Base-by-base conservation (phyloP, 2,797 vertebrate genomes). In the Chaenodraco wilsoni region DNA sequence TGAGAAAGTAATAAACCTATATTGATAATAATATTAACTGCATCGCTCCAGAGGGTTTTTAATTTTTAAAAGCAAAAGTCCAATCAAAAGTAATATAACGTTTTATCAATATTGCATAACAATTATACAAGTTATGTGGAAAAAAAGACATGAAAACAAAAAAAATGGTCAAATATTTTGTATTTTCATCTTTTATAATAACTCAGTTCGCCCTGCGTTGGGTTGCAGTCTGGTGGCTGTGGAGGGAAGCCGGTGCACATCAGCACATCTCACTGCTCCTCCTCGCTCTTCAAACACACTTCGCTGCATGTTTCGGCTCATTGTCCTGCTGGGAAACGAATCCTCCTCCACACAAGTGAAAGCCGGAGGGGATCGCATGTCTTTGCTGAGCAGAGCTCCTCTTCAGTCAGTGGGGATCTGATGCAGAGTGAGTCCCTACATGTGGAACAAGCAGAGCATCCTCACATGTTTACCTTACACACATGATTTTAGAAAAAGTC, bases 291-390 rank as follows among this genome's bases (percentile, higher is more conserved):
- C 85, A 87, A 82, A 86, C 72, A 69, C 67, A 52, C 57, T 46
- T 56, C 48, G 10, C 78, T 66, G 31, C 57, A 61, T 78, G 84
- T 86, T 79, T 19, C 62, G 82, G 65, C 75, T 87, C 72, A 37
- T 23, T 6, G 48, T 82, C 83, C 88, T 84, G 86, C 87, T 91
- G 86, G 79, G 87, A 85, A 45, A 82, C 14, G 23, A 86, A 87
- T 90, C 88, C 85, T 81, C 58, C 48, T 74, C 61, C 63, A 68
- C 73, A 68, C 51, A 64, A 40, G 59, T 72, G 49, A 65, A 70
- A 83, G 78, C 82, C 74, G 67, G 76, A 81, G 61, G 72, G 78
- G 71, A 76, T 37, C 57, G 12, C 33, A n/a, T 16, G 55, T 69
- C 65, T 84, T 56, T 68, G 62, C 76, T 70, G 72, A 51, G 55